phyloP scores from a whole-genome alignment of 2,113 vertebrate species.

The Elanoides forficatus region DNA sequence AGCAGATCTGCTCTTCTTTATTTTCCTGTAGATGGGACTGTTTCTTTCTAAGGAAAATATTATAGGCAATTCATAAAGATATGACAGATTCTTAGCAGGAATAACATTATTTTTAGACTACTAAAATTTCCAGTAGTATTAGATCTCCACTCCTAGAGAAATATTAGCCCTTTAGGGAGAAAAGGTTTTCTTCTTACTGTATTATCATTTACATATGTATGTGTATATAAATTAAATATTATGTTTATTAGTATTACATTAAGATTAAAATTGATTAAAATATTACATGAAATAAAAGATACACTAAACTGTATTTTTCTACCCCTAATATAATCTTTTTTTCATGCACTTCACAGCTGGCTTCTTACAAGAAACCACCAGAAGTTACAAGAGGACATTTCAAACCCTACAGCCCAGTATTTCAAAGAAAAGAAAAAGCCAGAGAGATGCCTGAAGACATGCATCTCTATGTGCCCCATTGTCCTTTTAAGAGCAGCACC shows the following conservation, averaged over 20 bases:
- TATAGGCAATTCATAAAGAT: not conserved
- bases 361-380: not conserved
- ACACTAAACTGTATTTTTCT: not conserved
- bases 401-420: conserved; percentile 19
- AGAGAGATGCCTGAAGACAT: not conserved
- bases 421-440: conserved; percentile 24
- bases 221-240: not conserved
- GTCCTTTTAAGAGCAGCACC: not conserved
- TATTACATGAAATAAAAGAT: not conserved
- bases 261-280: not conserved
- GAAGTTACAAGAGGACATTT: conserved; percentile 22
- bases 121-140: not conserved
- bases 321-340: not conserved
- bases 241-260: not conserved
- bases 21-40: not conserved
- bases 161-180: not conserved
- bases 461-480: conserved; percentile 33
- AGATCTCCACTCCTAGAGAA: not conserved
- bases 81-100: not conserved
- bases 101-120: not conserved
- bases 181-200: not conserved
- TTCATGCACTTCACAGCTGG: not conserved
- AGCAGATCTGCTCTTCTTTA: not conserved
- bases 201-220: not conserved
- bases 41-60: conserved; percentile 8